phyloP scores from a whole-genome alignment of 1,140 invertebrate species.

The Macrobrachium rosenbergii region DNA sequence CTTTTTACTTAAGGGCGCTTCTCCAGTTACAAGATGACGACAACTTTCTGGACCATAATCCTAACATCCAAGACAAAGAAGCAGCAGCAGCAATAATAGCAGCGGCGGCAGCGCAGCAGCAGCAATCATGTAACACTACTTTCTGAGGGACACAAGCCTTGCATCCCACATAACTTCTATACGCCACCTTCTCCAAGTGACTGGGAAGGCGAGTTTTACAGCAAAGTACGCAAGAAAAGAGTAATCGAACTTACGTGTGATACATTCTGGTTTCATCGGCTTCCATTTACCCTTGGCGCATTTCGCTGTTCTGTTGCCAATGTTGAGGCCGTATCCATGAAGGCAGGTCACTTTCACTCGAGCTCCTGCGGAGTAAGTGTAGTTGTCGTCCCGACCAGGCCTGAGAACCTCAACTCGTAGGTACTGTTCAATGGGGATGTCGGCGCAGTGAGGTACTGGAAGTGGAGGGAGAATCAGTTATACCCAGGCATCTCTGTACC shows the following conservation, averaged over 20 bases:
- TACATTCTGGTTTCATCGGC: conserved; percentile 82
- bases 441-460: conserved; percentile 71
- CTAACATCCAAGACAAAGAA: too few species aligned
- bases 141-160: too few species aligned
- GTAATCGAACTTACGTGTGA: conserved; percentile 76
- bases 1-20: too few species aligned
- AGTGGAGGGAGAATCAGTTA: not conserved
- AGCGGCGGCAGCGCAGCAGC: too few species aligned
- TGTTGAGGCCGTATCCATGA: conserved; percentile 81
- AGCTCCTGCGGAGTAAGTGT: conserved; percentile 74
- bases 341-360: conserved; percentile 81
- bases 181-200: not conserved
- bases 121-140: too few species aligned
- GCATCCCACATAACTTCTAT: too few species aligned
- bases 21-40: too few species aligned
- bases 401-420: conserved; percentile 79
- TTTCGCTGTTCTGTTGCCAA: conserved; percentile 81
- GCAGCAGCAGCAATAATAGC: too few species aligned
- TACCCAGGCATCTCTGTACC: not conserved
- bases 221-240: not conserved
- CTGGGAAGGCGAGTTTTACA: not conserved
- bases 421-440: conserved; percentile 77
- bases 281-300: conserved; percentile 86
- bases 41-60: too few species aligned
- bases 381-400: conserved; percentile 68